These are phyloP conservation scores for Trinorchestia longiramus DNA, from an alignment of 1,140 invertebrate genomes.

Conservation along the genomic window DNA sequence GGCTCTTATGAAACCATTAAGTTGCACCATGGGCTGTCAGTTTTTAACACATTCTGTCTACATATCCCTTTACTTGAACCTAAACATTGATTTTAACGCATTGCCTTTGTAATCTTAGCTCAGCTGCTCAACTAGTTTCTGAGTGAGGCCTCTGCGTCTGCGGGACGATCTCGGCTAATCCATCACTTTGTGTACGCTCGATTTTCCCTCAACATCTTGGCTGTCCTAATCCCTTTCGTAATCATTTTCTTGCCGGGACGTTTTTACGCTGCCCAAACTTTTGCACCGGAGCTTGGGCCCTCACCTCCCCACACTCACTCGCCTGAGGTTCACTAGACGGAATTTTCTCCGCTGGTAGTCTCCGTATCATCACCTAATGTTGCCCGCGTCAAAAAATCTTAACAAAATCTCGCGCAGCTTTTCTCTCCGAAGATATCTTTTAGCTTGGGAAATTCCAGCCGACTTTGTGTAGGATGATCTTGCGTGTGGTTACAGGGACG, in stretches of 20 bases:
- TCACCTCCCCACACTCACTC: background rate
- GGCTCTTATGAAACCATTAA: too few relatives aligned
- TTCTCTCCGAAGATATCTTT: constrained; percentile 31
- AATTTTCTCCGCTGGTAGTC: constrained; percentile 21
- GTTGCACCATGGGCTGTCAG: too few relatives aligned
- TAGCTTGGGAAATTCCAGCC: background rate
- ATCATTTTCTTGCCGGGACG: constrained; percentile 36
- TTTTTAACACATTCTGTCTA: too few relatives aligned
- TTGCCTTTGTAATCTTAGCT: background rate
- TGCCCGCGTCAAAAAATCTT: constrained; percentile 47
- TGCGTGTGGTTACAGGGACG: background rate
- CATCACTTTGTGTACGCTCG: constrained; percentile 43
- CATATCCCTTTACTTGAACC: background rate
- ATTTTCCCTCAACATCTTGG: constrained; percentile 47
- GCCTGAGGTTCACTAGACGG: background rate
- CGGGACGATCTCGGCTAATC: constrained; percentile 9
- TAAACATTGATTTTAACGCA: background rate
- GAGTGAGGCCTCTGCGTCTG: constrained; percentile 7
- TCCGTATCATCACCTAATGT: constrained; percentile 51
- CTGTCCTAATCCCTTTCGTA: constrained; percentile 49
- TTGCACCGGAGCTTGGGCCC: background rate
- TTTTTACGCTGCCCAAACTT: constrained; percentile 20
- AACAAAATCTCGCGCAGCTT: constrained; percentile 6
- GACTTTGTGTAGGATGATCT: background rate
- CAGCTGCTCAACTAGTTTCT: background rate